Evolutionary conservation across 2,797 vertebrate species (phyloP), one percentile per base, ranked within the genome.

Genomic region (Poecilia wingei): DNA sequence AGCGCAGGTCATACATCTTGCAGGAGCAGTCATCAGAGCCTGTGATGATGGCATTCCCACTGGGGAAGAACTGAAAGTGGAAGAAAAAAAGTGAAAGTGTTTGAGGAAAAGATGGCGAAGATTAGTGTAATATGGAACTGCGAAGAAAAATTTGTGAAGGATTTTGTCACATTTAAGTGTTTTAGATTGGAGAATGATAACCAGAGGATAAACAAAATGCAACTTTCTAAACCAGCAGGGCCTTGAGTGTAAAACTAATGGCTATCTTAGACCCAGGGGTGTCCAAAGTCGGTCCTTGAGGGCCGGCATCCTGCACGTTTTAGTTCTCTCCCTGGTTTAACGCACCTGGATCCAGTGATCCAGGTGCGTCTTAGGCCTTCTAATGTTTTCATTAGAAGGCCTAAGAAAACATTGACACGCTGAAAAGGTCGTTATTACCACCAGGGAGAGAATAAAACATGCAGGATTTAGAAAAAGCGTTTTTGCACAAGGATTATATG

Each of bases 21-120:
- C 97, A 98, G 79, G 95, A 93, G 87, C 97, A 97, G 25, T 99
- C 98, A 0, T 99, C 98, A 0, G 98, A 98, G 77, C 98, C 98
- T 0, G 98, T 99, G 90, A 98, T 92, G 85, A 99, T 74, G 77
- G 95, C 95, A 3, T 98, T 95, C 0, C 97, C 97, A 0, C 70
- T 97, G 14, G 96, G 96, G 90, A 97, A 97, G 94, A 96, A 99
- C 98, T 99, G 89, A 46, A 3, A 64, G 13, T 9, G 25, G 1
- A 9, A 46, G 43, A 2, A 12, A 73, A 39, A 13, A 9, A 25
- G 1, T 9, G 7, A 8, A 22, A 51, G 49, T n/a, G 33, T 75
- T 66, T 75, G 28, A 57, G 57, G n/a, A 25, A 28, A 6, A 59
- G 25, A 70, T 13, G 46, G 4, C 0, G 2, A n/a, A n/a, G 12